Base-by-base conservation (phyloP, 2,888 invertebrate genomes). In the Furcula furcula region DNA sequence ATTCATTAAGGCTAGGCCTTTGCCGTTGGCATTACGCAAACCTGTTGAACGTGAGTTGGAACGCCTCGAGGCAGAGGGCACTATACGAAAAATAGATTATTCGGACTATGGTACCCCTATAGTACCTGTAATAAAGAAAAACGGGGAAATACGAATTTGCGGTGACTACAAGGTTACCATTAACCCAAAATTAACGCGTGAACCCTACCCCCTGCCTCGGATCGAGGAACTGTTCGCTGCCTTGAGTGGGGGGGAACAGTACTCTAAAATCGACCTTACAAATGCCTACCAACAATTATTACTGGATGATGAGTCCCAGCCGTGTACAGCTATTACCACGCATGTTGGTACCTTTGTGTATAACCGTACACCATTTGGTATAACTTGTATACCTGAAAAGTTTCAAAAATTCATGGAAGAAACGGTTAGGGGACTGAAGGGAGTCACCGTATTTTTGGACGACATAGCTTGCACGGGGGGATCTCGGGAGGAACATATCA, bases 101-200 rank as follows among this genome's bases (percentile, higher is more conserved):
- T 61, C 58, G 0, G 58, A 57, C 6, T 58, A 53, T 26, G 61
- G 55, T 4, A 64, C 60, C 9, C 62, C 49, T 1, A 47, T 54
- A 7, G 55, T 60, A 1, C 54, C 51, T 3, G 47, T 52, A 2
- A 25, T 50, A 15, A 52, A 57, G 36, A 7, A 20, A 0, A 34
- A 46, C 7, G 53, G 50, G 0, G 13, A 11, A 9, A 41, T 53
- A 7, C 40, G 53, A 3, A 19, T 55, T 3, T 58, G 58, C 10
- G 55, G 51, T 1, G 51, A 58, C 33, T 59, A 57, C 13, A 57
- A 55, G 28, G 29, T 53, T 1, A 62, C 55, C 2, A 32, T 57
- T 5, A 58, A 62, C 31, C 35, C 32, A 18, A 11, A 23, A 7
- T 33, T 55, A 15, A 50, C 52, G 39, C 42, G 43, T 16, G 31